A percentile compares a stretch with the other conserved stretches of the same genome.
Evolutionary conservation across 2,797 vertebrate genomes (phyloP).

Genomic region (Lepilemur septentrionalis): DNA sequence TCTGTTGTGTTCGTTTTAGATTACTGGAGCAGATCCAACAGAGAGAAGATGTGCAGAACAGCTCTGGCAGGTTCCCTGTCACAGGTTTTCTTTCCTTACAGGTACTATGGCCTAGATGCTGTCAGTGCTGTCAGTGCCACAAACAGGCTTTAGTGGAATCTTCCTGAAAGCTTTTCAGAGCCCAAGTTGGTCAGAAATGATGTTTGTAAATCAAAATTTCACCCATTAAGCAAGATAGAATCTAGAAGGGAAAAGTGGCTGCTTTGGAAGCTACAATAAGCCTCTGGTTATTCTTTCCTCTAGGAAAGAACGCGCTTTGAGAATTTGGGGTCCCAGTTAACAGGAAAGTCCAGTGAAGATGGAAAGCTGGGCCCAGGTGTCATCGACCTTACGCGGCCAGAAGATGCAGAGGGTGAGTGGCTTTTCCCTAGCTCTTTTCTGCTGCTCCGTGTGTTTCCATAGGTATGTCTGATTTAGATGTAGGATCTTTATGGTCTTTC

Average conservation of each 20-base stretch:
- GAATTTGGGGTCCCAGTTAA: slow-evolving; percentile 92
- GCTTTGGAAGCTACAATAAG: slow-evolving; percentile 37
- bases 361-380: slow-evolving; percentile 97
- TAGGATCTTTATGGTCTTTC: background rate
- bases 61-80: slow-evolving; percentile 59
- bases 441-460: background rate
- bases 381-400: slow-evolving; percentile 98
- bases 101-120: background rate
- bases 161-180: slow-evolving; percentile 21
- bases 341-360: slow-evolving; percentile 94
- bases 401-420: slow-evolving; percentile 96
- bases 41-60: slow-evolving; percentile 55
- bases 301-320: slow-evolving; percentile 98
- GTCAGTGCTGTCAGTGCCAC: slow-evolving; percentile 40
- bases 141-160: background rate
- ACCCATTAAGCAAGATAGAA: background rate
- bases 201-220: slow-evolving; percentile 10
- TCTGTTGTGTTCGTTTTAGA: slow-evolving; percentile 73
- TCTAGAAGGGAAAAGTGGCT: background rate
- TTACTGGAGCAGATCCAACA: slow-evolving; percentile 67
- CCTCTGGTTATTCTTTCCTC: slow-evolving; percentile 78
- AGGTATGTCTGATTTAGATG: background rate
- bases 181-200: background rate
- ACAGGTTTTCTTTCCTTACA: slow-evolving; percentile 71
- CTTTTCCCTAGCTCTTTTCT: slow-evolving; percentile 4